Percentiles rank a stretch among this genome's conserved stretches.
phyloP scores from a whole-genome alignment of 2,113 vertebrate species.

The Camarhynchus parvulus region DNA sequence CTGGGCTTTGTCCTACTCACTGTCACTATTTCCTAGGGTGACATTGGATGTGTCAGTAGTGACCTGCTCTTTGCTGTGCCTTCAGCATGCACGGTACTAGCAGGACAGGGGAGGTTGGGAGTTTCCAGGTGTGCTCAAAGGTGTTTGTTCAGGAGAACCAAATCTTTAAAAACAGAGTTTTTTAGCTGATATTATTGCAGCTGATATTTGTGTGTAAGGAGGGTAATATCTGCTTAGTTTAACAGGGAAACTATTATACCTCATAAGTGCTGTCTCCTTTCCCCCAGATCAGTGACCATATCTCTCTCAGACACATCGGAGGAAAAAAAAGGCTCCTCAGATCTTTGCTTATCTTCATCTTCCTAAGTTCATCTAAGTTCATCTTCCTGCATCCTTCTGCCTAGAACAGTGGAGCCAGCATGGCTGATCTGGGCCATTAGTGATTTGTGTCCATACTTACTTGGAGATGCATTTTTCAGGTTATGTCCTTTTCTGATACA shows the following conservation, averaged over 20 bases:
- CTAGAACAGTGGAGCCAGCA: neutral
- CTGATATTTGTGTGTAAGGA: neutral
- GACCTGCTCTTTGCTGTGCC: neutral
- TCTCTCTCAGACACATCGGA: neutral
- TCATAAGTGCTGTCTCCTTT: neutral
- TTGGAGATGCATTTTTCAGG: neutral
- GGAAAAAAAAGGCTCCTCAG: neutral
- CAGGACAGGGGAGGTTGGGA: neutral
- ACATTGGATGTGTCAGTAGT: neutral
- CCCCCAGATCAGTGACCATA: neutral
- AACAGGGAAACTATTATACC: neutral
- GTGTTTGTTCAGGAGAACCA: neutral
- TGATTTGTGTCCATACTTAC: neutral
- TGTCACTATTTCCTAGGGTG: neutral
- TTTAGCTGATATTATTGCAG: neutral
- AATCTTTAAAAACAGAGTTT: neutral
- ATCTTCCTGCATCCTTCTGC: neutral
- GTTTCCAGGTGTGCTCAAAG: neutral
- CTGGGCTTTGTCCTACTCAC: constrained; percentile 11
- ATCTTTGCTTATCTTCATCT: neutral
- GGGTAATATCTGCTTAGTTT: neutral
- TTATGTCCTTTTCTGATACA: neutral
- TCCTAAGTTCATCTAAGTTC: neutral
- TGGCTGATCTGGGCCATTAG: neutral
- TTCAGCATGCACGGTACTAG: neutral